phyloP scores from a whole-genome alignment of 2,113 vertebrate species.

The Amazona vittata region DNA sequence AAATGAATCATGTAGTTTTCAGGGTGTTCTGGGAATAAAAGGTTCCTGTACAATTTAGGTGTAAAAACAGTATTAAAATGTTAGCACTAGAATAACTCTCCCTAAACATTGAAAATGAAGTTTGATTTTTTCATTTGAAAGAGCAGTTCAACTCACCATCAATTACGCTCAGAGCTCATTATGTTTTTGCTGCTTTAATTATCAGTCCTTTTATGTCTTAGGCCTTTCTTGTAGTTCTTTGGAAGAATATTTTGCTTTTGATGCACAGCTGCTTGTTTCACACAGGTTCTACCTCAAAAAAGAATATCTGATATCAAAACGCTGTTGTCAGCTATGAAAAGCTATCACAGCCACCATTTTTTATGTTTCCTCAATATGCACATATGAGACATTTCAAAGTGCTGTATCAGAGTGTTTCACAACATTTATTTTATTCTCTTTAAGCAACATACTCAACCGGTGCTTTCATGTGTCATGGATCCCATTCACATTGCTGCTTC shows the following conservation, averaged over 20 bases:
- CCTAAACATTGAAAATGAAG: neutral
- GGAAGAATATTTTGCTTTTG: slow-evolving; percentile 38
- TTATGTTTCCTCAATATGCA: neutral
- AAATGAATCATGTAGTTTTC: slow-evolving; percentile 55
- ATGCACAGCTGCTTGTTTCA: slow-evolving; percentile 50
- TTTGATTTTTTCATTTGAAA: slow-evolving; percentile 26
- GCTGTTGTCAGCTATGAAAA: neutral
- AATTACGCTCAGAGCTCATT: slow-evolving; percentile 26
- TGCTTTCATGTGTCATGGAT: neutral
- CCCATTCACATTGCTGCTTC: neutral
- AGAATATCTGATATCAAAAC: neutral
- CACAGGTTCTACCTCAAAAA: slow-evolving; percentile 21
- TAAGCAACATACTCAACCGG: neutral
- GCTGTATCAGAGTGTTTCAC: neutral
- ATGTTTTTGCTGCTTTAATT: slow-evolving; percentile 46
- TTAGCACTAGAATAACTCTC: neutral
- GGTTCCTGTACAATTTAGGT: neutral
- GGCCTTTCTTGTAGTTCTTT: slow-evolving; percentile 50
- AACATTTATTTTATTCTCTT: neutral
- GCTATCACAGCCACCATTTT: neutral
- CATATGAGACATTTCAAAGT: slow-evolving; percentile 17
- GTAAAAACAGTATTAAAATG: slow-evolving; percentile 15
- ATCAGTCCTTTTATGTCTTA: slow-evolving; percentile 53
- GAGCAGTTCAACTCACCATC: slow-evolving; percentile 19
- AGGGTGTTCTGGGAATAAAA: neutral